Base-by-base conservation (phyloP, 2,888 invertebrate genomes). In the Brenthis hecate region DNA sequence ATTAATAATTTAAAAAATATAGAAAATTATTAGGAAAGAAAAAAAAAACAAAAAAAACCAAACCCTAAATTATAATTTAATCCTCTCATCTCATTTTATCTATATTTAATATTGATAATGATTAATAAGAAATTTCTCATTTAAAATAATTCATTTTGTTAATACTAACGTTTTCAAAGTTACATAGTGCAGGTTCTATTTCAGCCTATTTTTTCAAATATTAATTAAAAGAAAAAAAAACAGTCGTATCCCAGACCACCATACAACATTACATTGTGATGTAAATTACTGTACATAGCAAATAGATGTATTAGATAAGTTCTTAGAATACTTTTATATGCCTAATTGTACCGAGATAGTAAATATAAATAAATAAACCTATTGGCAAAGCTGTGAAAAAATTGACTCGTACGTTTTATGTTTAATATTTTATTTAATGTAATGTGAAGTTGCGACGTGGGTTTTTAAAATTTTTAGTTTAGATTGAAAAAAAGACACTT, bases 251-350 rank as follows among this genome's bases (percentile, higher is more conserved):
- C 11, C 36, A 43, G 72, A 72, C 83, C 86, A 85, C 84, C 85
- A 83, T 86, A 83, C 86, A 80, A 81, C 82, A 82, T 81, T 75
- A 80, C 82, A 81, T 83, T 88, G 90, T 89, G 89, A 91, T 92
- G 92, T 92, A 92, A 92, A 92, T 91, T 92, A 91, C 86, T 92
- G 92, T 92, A 92, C 84, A 91, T 91, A 89, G 75, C 73, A 74
- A 83, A 83, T 81, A 84, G 65, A 61, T 71, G 64, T 80, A 82
- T 83, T 84, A 80, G 77, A 80, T 89, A 89, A 88, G 87, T 78
- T 28, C 23, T 6, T 60, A 60, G 50, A 50, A 2, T n/a, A 50
- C 60, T 50, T 28, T 43, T 50, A 13, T 13, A 50, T 28, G 8
- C 4, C 8, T 50, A 23, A 28, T 13, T n/a, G 60, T 60, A 60